Evolutionary conservation across 2,797 vertebrate genomes (phyloP).

Genomic region (Hozukius guyotensis): DNA sequence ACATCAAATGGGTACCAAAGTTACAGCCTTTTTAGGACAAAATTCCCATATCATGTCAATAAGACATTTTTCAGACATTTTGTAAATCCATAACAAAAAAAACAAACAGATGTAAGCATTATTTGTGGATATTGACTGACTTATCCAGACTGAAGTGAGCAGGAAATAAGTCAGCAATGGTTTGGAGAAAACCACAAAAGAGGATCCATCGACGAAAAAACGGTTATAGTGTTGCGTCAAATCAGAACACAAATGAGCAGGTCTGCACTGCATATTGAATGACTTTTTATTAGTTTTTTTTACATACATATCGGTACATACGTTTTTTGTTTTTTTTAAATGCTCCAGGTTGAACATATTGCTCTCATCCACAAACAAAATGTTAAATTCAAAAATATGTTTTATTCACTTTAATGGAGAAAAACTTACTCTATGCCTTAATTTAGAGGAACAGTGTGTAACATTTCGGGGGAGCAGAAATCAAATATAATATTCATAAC

Average conservation of each 20-base stretch:
- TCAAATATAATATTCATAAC: no score
- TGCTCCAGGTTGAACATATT: background rate
- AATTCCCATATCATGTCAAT: background rate
- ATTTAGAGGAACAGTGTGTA: background rate
- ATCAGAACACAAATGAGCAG: background rate
- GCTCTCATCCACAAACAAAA: background rate
- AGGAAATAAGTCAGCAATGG: background rate
- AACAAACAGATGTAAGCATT: background rate
- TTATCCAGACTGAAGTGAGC: background rate
- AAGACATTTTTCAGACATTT: background rate
- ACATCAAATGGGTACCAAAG: background rate
- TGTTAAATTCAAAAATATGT: background rate
- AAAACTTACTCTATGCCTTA: background rate
- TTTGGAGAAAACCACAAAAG: background rate
- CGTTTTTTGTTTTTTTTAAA: background rate
- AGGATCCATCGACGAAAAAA: background rate
- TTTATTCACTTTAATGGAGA: background rate
- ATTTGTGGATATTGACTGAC: background rate
- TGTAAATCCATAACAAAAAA: background rate
- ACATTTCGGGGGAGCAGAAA: no score
- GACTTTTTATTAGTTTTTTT: background rate
- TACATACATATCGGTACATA: background rate
- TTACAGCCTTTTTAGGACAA: background rate
- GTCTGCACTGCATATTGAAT: background rate
- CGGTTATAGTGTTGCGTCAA: background rate